A percentile compares a stretch with the other conserved stretches of the same genome.
Evolutionary conservation across 2,888 invertebrate genomes (phyloP).

Genomic region (Nowickia ferox): DNA sequence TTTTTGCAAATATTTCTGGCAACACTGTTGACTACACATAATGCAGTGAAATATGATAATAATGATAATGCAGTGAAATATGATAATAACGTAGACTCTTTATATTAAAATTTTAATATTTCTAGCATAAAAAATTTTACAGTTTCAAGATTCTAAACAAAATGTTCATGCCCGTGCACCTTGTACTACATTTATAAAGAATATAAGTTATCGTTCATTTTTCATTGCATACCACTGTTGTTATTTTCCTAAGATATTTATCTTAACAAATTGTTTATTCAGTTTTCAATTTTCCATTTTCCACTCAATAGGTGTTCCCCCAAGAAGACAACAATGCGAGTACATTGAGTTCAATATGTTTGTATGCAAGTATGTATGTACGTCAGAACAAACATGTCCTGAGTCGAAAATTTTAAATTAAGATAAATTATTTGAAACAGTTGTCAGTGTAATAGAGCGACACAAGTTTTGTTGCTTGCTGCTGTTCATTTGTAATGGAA

Average conservation of each 20-base stretch:
- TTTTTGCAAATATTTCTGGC: no score
- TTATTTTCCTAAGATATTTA: conserved; percentile 16
- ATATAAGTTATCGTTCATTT: no score
- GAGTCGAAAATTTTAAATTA: conserved; percentile 34
- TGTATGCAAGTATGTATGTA: not conserved
- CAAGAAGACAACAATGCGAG: not conserved
- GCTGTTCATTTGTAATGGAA: conserved; percentile 14
- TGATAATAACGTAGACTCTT: no score
- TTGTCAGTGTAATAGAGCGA: conserved; percentile 17
- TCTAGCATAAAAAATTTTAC: no score
- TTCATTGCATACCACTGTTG: not conserved
- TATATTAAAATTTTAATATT: no score
- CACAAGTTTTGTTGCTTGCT: conserved; percentile 3
- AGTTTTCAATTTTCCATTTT: conserved; percentile 35
- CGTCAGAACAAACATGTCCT: not conserved
- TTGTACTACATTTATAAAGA: no score
- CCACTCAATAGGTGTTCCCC: conserved; percentile 55
- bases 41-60: no score
- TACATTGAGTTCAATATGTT: not conserved
- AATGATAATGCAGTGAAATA: no score
- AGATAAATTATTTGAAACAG: conserved; percentile 41
- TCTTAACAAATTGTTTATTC: not conserved
- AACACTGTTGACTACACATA: no score
- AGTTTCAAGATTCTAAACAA: no score
- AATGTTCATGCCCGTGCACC: no score